Evolutionary conservation across 2,888 invertebrate genomes (phyloP).

Genomic region (Cataglyphis altisquamis): DNA sequence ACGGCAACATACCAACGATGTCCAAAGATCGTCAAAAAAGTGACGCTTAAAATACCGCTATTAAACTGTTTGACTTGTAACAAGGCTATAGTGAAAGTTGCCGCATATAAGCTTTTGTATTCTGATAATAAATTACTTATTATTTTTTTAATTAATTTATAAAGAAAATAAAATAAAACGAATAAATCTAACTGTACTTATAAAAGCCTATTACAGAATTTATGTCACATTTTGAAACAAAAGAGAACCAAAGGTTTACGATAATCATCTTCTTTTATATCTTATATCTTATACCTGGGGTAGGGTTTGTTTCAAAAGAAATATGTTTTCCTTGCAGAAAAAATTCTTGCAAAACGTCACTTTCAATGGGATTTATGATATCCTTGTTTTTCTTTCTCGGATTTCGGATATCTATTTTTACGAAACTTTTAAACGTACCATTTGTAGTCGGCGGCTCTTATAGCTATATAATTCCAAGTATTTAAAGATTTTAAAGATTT

Average conservation of each 20-base stretch:
- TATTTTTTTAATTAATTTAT: not conserved
- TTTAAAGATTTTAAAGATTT: conserved; percentile 18
- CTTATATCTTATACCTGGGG: not conserved
- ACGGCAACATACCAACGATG: conserved; percentile 34
- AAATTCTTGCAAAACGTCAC: not conserved
- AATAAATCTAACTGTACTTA: not conserved
- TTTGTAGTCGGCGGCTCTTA: not conserved
- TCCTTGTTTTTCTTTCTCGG: not conserved
- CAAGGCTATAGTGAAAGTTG: conserved; percentile 59
- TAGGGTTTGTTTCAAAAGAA: not conserved
- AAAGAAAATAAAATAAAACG: not conserved
- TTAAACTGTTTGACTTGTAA: conserved; percentile 63
- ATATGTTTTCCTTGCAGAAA: not conserved
- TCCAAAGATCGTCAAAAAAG: conserved; percentile 44
- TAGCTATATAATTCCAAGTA: not conserved
- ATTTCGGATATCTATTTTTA: not conserved
- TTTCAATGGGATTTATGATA: not conserved
- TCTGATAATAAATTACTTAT: conserved; percentile 25
- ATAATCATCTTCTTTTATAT: not conserved
- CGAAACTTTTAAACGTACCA: not conserved
- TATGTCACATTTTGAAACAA: not conserved
- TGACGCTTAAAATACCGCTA: conserved; percentile 69
- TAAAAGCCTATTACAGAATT: not conserved
- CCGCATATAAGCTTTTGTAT: conserved; percentile 13
- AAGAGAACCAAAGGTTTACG: not conserved